phyloP scores from a whole-genome alignment of 2,888 invertebrate genomes.

The Myathropa florea region DNA sequence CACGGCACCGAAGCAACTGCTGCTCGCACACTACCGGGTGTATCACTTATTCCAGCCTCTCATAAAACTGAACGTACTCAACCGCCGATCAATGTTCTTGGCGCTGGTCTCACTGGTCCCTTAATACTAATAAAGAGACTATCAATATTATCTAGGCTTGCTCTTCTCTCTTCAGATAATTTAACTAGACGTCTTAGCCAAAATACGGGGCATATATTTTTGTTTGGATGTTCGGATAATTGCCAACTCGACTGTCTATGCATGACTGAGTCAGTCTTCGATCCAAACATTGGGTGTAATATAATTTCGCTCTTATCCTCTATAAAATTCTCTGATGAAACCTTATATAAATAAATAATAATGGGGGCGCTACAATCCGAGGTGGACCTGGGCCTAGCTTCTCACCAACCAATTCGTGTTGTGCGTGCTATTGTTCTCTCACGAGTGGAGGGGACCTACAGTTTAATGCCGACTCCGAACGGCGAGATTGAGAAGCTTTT shows the following conservation, averaged over 20 bases:
- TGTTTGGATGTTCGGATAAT: background rate
- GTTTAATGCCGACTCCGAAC: too few species aligned
- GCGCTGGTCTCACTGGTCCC: background rate
- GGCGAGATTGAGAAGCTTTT: too few species aligned
- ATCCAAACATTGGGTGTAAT: background rate
- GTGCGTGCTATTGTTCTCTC: too few species aligned
- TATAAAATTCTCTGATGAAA: too few species aligned
- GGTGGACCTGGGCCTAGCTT: too few species aligned
- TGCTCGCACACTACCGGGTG: constrained; percentile 2
- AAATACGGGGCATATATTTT: background rate
- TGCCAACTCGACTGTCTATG: constrained; percentile 5
- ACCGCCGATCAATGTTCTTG: background rate
- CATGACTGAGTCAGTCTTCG: background rate
- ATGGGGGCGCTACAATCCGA: too few species aligned
- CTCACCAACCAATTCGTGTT: too few species aligned
- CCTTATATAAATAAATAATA: too few species aligned
- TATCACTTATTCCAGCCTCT: background rate
- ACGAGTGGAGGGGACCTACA: too few species aligned
- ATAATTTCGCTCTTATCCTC: background rate
- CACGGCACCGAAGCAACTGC: constrained; percentile 35
- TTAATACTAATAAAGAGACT: constrained; percentile 4
- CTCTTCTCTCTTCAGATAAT: background rate
- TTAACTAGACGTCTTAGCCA: background rate
- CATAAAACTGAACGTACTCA: background rate
- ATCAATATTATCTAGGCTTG: background rate